Base-by-base conservation (phyloP, 2,888 invertebrate genomes). In the Andrena hattorfiana region DNA sequence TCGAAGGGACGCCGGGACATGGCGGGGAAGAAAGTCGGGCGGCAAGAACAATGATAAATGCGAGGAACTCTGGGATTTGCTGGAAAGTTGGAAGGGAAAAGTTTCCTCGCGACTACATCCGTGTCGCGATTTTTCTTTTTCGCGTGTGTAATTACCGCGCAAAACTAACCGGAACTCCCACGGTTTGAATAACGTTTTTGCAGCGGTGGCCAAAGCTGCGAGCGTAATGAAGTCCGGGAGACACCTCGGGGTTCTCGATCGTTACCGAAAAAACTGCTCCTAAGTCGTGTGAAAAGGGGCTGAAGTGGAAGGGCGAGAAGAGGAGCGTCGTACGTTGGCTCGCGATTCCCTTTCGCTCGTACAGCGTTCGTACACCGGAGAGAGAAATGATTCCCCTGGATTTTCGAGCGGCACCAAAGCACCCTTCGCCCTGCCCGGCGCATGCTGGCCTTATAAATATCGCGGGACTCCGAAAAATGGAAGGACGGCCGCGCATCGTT, bases 341-440 rank as follows among this genome's bases (percentile, higher is more conserved):
- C 90, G 89, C 92, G 89, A 91, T 91, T 90, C 88, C 90, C 88
- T 87, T 89, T 88, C 83, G 86, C 81, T 82, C 85, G 68, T 16
- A 16, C 81, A 83, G 81, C 80, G 84, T 87, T 84, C 81, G 79
- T 80, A 79, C 88, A 80, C 80, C 69, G 71, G 69, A 75, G 77
- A 90, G 90, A 92, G 89, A 91, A 90, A 92, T 92, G 87, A 81
- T 85, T 48, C 90, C 87, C 60, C 74, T 86, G 90, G 87, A 90
- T 91, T 91, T 89, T 89, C 88, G 85, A 87, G 84, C 82, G 74
- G 77, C 63, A 74, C 77, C 73, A 56, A 79, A 66, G 56, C 49
- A 69, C 77, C 73, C 30, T 56, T 69, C 79, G 10, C 72, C 51
- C 63, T 35, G 51, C 32, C 67, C 5, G 54, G 20, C 42, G n/a